phyloP scores from a whole-genome alignment of 2,888 invertebrate species.

The Philonicus albiceps region DNA sequence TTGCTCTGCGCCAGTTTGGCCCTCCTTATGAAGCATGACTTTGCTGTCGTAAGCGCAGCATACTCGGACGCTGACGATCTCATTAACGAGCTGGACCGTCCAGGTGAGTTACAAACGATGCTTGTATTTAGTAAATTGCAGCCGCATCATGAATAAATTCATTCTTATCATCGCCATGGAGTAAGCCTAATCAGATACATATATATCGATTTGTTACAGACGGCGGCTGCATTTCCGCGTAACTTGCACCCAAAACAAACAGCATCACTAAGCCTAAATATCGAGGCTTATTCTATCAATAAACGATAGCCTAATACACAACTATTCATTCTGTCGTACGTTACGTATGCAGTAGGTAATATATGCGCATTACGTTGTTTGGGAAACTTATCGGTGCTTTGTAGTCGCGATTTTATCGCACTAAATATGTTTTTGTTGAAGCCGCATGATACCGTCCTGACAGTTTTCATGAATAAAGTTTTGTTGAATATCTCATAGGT shows the following conservation, averaged over 20 bases:
- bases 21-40: constrained; percentile 54
- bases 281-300: constrained; percentile 13
- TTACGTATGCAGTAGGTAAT: neutral
- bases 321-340: neutral
- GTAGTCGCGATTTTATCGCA: neutral
- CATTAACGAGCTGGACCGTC: constrained; percentile 63
- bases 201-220: neutral
- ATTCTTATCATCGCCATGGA: neutral
- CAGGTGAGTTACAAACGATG: constrained; percentile 45
- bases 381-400: neutral
- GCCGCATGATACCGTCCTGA: constrained; percentile 3
- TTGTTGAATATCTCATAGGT: neutral
- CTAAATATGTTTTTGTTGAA: constrained; percentile 24
- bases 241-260: neutral
- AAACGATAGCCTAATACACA: neutral
- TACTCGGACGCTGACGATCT: constrained; percentile 63
- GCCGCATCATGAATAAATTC: neutral
- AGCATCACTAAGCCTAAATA: neutral
- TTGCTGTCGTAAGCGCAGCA: constrained; percentile 53
- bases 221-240: neutral
- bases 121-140: neutral
- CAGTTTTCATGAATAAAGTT: constrained; percentile 29
- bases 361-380: neutral
- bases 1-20: constrained; percentile 57
- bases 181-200: neutral